Conservation (phyloP, 2,888 invertebrate genomes). For the Tromatobia lineatoria region DNA sequence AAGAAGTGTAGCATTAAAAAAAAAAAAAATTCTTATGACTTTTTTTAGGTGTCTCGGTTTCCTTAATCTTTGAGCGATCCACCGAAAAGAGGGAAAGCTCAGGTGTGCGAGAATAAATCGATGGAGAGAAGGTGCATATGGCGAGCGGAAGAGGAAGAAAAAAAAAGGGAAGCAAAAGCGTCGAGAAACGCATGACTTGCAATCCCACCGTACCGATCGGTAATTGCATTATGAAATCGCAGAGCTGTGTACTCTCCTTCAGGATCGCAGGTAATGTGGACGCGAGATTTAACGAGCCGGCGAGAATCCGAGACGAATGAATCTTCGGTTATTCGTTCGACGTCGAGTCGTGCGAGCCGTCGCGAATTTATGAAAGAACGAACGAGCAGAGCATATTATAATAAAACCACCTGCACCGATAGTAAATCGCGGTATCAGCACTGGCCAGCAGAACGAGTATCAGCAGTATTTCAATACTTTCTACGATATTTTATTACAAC, state of each 20-base stretch:
- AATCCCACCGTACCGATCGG: conserved; percentile 58
- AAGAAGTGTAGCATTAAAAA: too few relatives aligned
- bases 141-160: conserved; percentile 38
- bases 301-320: conserved; percentile 66
- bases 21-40: too few relatives aligned
- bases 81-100: conserved; percentile 18
- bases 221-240: conserved; percentile 69
- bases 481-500: not conserved
- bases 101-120: conserved; percentile 34
- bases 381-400: conserved; percentile 25
- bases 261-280: conserved; percentile 48
- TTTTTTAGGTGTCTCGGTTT: too few relatives aligned
- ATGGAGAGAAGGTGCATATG: conserved; percentile 50
- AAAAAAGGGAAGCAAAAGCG: conserved; percentile 27
- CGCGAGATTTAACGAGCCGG: conserved; percentile 66
- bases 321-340: conserved; percentile 56
- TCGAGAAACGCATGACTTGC: conserved; percentile 65
- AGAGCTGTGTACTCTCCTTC: conserved; percentile 54
- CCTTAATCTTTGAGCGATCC: not conserved
- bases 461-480: conserved; percentile 23
- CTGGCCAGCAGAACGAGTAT: not conserved
- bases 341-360: conserved; percentile 39
- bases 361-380: conserved; percentile 54
- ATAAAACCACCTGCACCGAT: conserved; percentile 48
- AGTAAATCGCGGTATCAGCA: conserved; percentile 41